A percentile compares a stretch with the other conserved stretches of the same genome.
Conservation (phyloP, 2,888 invertebrate species). For the Meiosimyza decipiens region DNA sequence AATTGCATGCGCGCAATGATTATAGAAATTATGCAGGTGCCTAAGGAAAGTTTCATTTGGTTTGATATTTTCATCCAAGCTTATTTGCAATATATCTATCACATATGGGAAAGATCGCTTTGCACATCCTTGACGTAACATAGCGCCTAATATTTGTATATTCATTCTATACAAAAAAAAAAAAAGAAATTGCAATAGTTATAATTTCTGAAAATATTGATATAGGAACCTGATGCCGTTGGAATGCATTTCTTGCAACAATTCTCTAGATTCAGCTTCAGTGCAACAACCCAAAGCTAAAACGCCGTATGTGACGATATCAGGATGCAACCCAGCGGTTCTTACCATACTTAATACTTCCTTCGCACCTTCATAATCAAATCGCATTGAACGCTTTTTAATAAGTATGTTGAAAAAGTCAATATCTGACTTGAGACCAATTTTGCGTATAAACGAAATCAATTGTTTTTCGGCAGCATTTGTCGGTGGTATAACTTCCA, state of each 20-base stretch:
- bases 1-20: slow-evolving; percentile 69
- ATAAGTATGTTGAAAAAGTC: slow-evolving; percentile 90
- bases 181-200: neutral
- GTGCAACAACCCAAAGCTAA: slow-evolving; percentile 82
- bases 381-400: slow-evolving; percentile 79
- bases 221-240: slow-evolving; percentile 72
- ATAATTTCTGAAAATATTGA: slow-evolving; percentile 8
- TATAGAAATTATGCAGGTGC: slow-evolving; percentile 74
- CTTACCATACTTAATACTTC: slow-evolving; percentile 71
- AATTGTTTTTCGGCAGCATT: slow-evolving; percentile 76
- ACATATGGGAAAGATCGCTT: slow-evolving; percentile 75
- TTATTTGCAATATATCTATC: slow-evolving; percentile 75
- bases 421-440: slow-evolving; percentile 76
- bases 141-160: slow-evolving; percentile 78
- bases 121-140: slow-evolving; percentile 75
- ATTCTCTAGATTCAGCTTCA: slow-evolving; percentile 72
- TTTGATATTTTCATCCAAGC: slow-evolving; percentile 72
- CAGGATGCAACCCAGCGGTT: slow-evolving; percentile 71
- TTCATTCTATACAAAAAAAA: slow-evolving; percentile 71
- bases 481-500: slow-evolving; percentile 77
- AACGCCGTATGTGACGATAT: slow-evolving; percentile 88
- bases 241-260: slow-evolving; percentile 78
- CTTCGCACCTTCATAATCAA: slow-evolving; percentile 77
- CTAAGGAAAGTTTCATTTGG: slow-evolving; percentile 73
- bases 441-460: slow-evolving; percentile 72